These are phyloP conservation scores for Lithophane leautieri DNA, from an alignment of 2,888 invertebrate species.

Conservation along the genomic window DNA sequence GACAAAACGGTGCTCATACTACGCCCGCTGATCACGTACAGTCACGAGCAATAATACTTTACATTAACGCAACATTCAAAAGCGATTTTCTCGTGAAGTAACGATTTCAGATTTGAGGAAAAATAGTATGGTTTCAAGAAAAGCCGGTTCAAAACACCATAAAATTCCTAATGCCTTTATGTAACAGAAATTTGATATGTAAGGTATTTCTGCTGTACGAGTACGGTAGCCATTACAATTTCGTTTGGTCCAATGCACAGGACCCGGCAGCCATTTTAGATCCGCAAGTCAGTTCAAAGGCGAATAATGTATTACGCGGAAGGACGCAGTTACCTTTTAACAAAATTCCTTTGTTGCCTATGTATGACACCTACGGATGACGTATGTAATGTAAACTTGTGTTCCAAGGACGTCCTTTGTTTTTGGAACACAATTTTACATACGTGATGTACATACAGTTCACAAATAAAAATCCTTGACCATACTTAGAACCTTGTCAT, in stretches of 20 bases:
- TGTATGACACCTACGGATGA: neutral
- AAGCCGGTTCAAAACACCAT: neutral
- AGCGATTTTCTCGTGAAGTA: neutral
- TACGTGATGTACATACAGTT: neutral
- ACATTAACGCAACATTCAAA: neutral
- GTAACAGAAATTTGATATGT: neutral
- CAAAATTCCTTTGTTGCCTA: constrained; percentile 19
- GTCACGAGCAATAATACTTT: neutral
- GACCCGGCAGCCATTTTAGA: neutral
- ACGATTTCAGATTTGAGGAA: neutral
- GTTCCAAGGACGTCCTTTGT: too few species aligned
- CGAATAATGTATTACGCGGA: neutral
- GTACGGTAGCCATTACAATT: neutral
- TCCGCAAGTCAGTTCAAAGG: constrained; percentile 14
- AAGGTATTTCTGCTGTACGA: neutral
- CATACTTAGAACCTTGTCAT: neutral
- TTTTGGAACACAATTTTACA: neutral
- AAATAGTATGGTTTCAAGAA: neutral
- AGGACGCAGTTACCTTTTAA: constrained; percentile 19
- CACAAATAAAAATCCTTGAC: neutral
- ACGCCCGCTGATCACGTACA: neutral
- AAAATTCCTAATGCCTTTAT: neutral
- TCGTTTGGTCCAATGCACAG: neutral
- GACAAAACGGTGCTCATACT: too few species aligned
- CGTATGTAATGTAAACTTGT: too few species aligned